phyloP scores from a whole-genome alignment of 2,113 vertebrate genomes.

The Sakesphorus luctuosus region DNA sequence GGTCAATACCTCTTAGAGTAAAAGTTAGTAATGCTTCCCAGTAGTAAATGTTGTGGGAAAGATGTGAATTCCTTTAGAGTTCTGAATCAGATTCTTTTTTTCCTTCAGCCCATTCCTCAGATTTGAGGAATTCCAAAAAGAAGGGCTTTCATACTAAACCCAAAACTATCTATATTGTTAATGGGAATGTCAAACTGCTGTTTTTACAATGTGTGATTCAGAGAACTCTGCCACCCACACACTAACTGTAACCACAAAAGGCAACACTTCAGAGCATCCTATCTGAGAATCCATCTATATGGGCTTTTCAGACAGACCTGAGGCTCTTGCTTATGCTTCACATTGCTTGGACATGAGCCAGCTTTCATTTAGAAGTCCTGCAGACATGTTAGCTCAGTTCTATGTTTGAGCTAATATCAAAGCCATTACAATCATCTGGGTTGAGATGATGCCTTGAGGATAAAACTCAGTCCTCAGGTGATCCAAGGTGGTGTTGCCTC shows the following conservation, averaged over 20 bases:
- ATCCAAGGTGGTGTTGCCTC: not conserved
- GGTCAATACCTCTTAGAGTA: constrained; percentile 35
- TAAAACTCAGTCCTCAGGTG: constrained; percentile 45
- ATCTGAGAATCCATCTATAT: constrained; percentile 37
- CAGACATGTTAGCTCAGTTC: constrained; percentile 54
- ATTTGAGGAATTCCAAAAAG: constrained; percentile 47
- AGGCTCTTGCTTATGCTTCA: constrained; percentile 27
- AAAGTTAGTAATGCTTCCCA: constrained; percentile 45
- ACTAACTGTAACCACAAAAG: constrained; percentile 47
- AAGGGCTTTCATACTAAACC: constrained; percentile 21
- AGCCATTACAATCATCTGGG: constrained; percentile 9
- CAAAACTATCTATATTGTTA: constrained; percentile 25
- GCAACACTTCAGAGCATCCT: constrained; percentile 58
- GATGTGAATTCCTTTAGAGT: constrained; percentile 46
- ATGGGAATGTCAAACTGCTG: constrained; percentile 50
- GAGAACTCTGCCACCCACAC: constrained; percentile 61
- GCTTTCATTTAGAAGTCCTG: constrained; percentile 29
- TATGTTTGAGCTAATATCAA: constrained; percentile 44
- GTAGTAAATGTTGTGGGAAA: constrained; percentile 51
- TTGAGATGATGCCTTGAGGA: constrained; percentile 8
- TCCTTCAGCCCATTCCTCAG: not conserved
- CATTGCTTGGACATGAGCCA: constrained; percentile 11
- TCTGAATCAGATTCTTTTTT: constrained; percentile 24
- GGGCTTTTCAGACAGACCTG: constrained; percentile 56
- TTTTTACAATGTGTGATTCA: constrained; percentile 53